Evolutionary conservation across 2,113 vertebrate species (phyloP), one percentile per base, ranked within the genome.

Genomic region (human): DNA sequence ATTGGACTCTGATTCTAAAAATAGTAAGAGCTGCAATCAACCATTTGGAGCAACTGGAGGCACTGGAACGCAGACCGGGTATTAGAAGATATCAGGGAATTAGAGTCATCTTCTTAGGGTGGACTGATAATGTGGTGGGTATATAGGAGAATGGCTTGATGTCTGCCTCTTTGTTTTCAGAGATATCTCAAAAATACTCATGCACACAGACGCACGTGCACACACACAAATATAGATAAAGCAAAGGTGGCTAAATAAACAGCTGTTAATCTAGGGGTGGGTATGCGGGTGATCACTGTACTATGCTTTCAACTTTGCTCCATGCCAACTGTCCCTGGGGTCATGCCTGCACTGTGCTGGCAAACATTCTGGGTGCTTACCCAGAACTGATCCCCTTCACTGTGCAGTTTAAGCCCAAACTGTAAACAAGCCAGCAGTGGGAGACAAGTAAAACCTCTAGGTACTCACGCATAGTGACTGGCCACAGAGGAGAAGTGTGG

Each of bases 391-490:
- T 99, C 64, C 98, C 99, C 88, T 98, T 97, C 72, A 99, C 99
- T 43, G 99, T 98, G 94, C 99, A 99, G 96, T 98, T 98, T 98
- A 99, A 98, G 94, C 99, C 98, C 80, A 99, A 99, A 4, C 98
- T 98, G 78, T 98, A 99, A 92, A 99, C 98, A 25, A 99, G 96
- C 98, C 99, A 99, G 97, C 98, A 98, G 93, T 98, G 97, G 32
- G 98, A 98, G 94, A 98, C 98, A 92, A 99, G 92, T 81, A 99
- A 97, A 8, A 93, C 97, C 92, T 98, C 98, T 96, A 99, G 98
- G 87, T 98, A 98, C 8, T 87, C 98, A 96, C 99, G 99, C 4
- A 98, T 97, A 22, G 99, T 98, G 1, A 99, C 98, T 99, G 98
- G 93, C 11, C 40, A 18, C 11, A 78, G 64, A 70, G 13, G 66